Evolutionary conservation across 1,140 invertebrate genomes (phyloP).

Genomic region (Cyclina sinensis): DNA sequence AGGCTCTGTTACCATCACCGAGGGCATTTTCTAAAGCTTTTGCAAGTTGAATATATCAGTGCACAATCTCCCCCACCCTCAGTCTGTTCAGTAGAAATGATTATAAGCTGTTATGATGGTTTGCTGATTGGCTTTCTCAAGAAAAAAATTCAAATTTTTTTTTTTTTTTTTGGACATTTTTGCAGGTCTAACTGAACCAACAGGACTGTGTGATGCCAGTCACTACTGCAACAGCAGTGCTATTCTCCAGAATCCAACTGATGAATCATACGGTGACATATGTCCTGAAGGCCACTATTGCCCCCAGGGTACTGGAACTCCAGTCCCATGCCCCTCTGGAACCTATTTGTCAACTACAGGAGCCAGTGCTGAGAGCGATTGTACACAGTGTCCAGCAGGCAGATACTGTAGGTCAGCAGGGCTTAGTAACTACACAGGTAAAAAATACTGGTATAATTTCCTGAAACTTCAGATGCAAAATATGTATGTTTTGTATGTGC

Average conservation of each 20-base stretch:
- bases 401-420: conserved; percentile 81
- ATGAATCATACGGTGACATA: conserved; percentile 80
- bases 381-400: conserved; percentile 82
- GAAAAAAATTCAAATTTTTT: too few species aligned
- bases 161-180: too few species aligned
- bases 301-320: conserved; percentile 79
- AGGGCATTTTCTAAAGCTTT: too few species aligned
- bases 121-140: too few species aligned
- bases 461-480: too few species aligned
- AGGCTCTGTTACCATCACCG: too few species aligned
- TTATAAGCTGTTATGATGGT: too few species aligned
- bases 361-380: conserved; percentile 68
- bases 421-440: conserved; percentile 80
- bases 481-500: too few species aligned
- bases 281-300: conserved; percentile 84
- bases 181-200: conserved; percentile 78
- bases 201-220: conserved; percentile 81
- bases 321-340: conserved; percentile 80
- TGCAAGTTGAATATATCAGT: too few species aligned
- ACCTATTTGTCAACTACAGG: conserved; percentile 80
- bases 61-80: too few species aligned
- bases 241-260: conserved; percentile 75
- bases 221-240: conserved; percentile 81
- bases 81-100: too few species aligned
- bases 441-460: conserved; percentile 2